Base-by-base conservation (phyloP, 1,140 invertebrate species). In the Mycetomoellerius zeteki region DNA sequence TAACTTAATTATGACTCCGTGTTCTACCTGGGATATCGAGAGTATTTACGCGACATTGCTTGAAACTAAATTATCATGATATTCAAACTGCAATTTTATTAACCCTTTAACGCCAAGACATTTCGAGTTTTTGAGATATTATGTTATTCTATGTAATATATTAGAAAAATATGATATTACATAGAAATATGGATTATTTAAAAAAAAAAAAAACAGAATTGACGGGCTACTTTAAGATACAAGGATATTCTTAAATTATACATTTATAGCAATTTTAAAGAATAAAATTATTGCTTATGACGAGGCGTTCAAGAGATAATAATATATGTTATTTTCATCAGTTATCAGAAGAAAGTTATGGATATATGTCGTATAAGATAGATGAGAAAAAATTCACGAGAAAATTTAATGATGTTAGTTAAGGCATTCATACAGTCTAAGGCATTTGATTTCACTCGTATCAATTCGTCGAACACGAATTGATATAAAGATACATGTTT, bases 91-190 rank as follows among this genome's bases (percentile, higher is more conserved):
- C 33, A 54, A 21, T 21, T 21, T 54, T 54, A 73, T 54, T 54
- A n/a, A 73, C 12, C 12, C 50, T n/a, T 54, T 54, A 33, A 33
- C 7, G 21, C 43, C 24, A 4, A 52, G 6, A 52, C 30, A 52
- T 73, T 8, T 73, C 21, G 16, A 47, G n/a, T 27, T 73, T 24
- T 54, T 33, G 19, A 54, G 5, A 54, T 33, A 73, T 73, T 54
- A 30, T n/a, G 7, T 30, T 30, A 0, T 54, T 73, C 0, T 30
- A 14, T 73, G 5, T n/a, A n/a, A 72, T n/a, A 14, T 33, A 12
- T 54, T 73, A 54, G 24, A 14, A 30, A 10, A 14, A 30, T 54
- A n/a, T 52, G 33, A 37, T 37, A 37, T 37, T 37, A 37, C 33
- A 37, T 37, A 37, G 7, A 37, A 37, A 33, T 33, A 33, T 33